Percentiles rank a stretch among this genome's conserved stretches.
phyloP scores from a whole-genome alignment of 2,888 invertebrate species.

The Leptinotarsa haldemani region DNA sequence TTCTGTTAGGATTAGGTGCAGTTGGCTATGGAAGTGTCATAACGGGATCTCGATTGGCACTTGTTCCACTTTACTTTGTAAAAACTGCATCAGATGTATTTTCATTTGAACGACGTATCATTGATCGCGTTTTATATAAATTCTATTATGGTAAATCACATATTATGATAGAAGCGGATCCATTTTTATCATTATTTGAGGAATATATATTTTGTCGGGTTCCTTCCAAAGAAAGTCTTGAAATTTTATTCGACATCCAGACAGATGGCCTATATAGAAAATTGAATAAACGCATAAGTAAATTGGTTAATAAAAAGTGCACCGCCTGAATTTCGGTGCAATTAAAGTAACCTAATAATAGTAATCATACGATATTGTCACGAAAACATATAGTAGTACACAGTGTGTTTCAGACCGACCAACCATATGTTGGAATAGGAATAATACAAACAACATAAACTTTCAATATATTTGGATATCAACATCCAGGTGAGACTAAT shows the following conservation, averaged over 20 bases:
- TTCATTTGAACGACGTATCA: constrained; percentile 29
- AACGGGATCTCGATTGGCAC: constrained; percentile 51
- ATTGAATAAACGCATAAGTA: constrained; percentile 42
- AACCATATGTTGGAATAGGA: too few species aligned
- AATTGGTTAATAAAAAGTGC: constrained; percentile 42
- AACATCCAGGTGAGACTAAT: too few species aligned
- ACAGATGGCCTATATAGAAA: constrained; percentile 46
- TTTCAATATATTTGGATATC: too few species aligned
- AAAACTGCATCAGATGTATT: constrained; percentile 40
- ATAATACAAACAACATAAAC: too few species aligned
- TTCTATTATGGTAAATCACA: neutral
- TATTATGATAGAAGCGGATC: too few species aligned
- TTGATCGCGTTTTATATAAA: constrained; percentile 12
- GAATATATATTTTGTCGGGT: neutral
- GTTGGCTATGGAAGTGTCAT: constrained; percentile 53
- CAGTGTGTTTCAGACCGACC: neutral
- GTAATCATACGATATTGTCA: neutral
- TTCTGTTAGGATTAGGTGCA: constrained; percentile 58
- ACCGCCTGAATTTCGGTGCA: constrained; percentile 23
- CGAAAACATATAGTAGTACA: neutral
- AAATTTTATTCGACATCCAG: constrained; percentile 44
- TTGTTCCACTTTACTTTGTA: constrained; percentile 47
- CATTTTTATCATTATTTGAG: neutral
- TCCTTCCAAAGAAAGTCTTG: neutral
- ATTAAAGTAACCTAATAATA: neutral